Evolutionary conservation across 1,140 invertebrate genomes (phyloP).

Genomic region (Oreohelix idahoensis): DNA sequence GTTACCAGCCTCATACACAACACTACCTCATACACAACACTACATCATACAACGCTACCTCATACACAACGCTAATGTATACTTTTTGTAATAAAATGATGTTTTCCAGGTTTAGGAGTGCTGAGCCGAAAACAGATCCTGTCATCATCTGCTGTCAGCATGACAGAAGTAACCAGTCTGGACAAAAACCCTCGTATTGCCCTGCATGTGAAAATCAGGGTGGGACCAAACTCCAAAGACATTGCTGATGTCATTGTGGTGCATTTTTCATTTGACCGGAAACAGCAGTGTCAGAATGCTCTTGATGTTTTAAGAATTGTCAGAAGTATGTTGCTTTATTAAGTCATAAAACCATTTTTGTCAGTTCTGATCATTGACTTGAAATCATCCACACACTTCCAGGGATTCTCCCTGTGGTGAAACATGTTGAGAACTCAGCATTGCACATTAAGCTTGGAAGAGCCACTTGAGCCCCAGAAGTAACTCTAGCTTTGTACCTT

Average conservation of each 20-base stretch:
- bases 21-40: too few species aligned
- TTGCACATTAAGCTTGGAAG: too few species aligned
- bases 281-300: slow-evolving; percentile 66
- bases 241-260: slow-evolving; percentile 55
- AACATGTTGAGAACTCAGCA: too few species aligned
- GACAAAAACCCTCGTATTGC: slow-evolving; percentile 60
- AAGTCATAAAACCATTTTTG: too few species aligned
- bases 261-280: slow-evolving; percentile 63
- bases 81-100: slow-evolving; percentile 18
- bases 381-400: too few species aligned
- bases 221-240: slow-evolving; percentile 6
- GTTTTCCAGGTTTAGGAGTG: slow-evolving; percentile 60
- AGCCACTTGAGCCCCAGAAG: too few species aligned
- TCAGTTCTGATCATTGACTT: too few species aligned
- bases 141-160: slow-evolving; percentile 27
- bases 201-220: slow-evolving; percentile 51
- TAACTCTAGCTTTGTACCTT: too few species aligned
- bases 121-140: slow-evolving; percentile 56
- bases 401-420: too few species aligned
- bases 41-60: too few species aligned
- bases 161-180: slow-evolving; percentile 49
- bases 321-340: slow-evolving; percentile 49
- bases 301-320: slow-evolving; percentile 54
- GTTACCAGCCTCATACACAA: too few species aligned
- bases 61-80: too few species aligned